Conservation (phyloP, 2,888 invertebrate genomes). For the Macrophya alboannulata region DNA sequence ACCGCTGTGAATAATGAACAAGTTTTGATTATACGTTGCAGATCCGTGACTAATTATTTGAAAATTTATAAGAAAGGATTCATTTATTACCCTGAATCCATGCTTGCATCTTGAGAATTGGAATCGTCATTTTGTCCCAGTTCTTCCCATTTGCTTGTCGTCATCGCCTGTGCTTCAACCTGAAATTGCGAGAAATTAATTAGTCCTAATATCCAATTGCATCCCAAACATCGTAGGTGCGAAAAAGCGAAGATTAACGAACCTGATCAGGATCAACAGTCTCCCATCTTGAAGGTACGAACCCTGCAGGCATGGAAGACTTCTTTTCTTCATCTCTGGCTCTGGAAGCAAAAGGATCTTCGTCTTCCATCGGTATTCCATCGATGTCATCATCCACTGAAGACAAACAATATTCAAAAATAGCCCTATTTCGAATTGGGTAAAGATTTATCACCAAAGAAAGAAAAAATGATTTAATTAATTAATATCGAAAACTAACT, state of each 20-base stretch:
- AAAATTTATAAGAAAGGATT: neutral
- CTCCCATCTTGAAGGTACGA: constrained; percentile 98
- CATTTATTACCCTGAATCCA: constrained; percentile 76
- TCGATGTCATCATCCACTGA: constrained; percentile 90
- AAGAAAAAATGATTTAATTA: neutral
- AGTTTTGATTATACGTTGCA: neutral
- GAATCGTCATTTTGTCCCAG: constrained; percentile 82
- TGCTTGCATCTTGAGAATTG: constrained; percentile 79
- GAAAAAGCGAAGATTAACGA: constrained; percentile 13
- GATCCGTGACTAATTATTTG: neutral
- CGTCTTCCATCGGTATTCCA: constrained; percentile 86
- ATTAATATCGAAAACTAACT: constrained; percentile 77
- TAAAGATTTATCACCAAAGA: neutral
- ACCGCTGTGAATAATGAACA: constrained; percentile 63
- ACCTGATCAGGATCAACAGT: constrained; percentile 94
- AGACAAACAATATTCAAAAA: constrained; percentile 58
- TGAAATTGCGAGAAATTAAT: constrained; percentile 54
- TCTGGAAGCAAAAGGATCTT: constrained; percentile 68
- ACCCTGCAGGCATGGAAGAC: constrained; percentile 84
- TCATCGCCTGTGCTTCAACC: constrained; percentile 91
- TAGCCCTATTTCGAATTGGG: neutral
- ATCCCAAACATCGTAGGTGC: neutral
- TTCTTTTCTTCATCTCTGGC: constrained; percentile 75
- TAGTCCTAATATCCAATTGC: neutral
- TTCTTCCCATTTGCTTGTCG: constrained; percentile 94